Conservation (phyloP, 2,888 invertebrate genomes). For the Lasioglossum figueresi region DNA sequence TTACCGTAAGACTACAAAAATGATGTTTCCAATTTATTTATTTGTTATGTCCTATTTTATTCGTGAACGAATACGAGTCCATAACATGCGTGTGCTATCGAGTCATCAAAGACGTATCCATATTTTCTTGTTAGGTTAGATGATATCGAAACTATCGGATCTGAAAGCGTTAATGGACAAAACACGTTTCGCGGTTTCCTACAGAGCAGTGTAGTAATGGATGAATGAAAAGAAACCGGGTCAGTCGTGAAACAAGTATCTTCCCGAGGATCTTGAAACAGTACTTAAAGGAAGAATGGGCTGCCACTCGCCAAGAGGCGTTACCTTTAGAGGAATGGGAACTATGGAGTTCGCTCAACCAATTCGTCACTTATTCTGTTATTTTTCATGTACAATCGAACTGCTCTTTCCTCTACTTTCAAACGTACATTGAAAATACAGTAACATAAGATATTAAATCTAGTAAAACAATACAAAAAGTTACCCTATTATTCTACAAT, state of each 20-base stretch:
- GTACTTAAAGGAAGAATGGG: constrained; percentile 19
- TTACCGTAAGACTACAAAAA: neutral
- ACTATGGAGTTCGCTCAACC: neutral
- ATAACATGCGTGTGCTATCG: neutral
- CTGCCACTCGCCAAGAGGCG: constrained; percentile 9
- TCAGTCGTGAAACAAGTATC: constrained; percentile 22
- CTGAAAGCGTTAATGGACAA: constrained; percentile 6
- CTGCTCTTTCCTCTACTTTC: neutral
- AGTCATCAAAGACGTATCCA: neutral
- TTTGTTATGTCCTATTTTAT: neutral
- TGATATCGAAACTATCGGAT: neutral
- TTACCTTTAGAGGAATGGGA: constrained; percentile 1
- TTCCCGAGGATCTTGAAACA: constrained; percentile 22
- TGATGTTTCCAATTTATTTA: neutral
- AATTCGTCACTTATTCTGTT: constrained; percentile 2
- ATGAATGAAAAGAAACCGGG: constrained; percentile 21
- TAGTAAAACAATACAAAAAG: no score
- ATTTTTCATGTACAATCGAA: neutral
- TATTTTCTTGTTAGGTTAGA: neutral
- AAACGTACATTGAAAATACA: neutral
- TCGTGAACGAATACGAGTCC: neutral
- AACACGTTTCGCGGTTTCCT: constrained; percentile 2
- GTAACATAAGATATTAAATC: no score
- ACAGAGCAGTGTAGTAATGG: constrained; percentile 10
- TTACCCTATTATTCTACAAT: neutral